Conservation (phyloP, 1,140 invertebrate species). For the Brachionus rubens region DNA sequence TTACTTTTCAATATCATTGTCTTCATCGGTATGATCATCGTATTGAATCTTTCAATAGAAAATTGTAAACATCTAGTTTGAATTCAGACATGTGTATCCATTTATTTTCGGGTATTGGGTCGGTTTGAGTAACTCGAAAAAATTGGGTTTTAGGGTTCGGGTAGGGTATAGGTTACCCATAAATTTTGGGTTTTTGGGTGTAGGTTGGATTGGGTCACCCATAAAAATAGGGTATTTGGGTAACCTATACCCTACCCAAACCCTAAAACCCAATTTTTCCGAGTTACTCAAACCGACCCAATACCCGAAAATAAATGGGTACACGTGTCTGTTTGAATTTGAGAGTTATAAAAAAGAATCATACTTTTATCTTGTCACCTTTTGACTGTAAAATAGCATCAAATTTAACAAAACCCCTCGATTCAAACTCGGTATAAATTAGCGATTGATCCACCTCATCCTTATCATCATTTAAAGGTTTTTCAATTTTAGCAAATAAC, state of each 20-base stretch:
- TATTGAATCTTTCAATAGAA: conserved; percentile 25
- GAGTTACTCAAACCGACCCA: too few relatives aligned
- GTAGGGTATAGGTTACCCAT: too few relatives aligned
- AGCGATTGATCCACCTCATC: neutral
- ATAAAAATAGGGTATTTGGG: too few relatives aligned
- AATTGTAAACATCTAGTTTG: neutral
- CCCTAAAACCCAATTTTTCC: too few relatives aligned
- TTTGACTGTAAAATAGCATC: conserved; percentile 37
- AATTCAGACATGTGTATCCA: too few relatives aligned
- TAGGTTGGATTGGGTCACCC: too few relatives aligned
- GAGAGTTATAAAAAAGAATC: neutral
- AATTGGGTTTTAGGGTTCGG: too few relatives aligned
- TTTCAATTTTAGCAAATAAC: neutral
- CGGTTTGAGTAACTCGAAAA: neutral
- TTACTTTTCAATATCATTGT: conserved; percentile 42
- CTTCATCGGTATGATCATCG: conserved; percentile 6
- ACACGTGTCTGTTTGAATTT: neutral
- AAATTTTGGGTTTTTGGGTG: too few relatives aligned
- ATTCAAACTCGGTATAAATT: neutral
- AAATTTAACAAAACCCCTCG: conserved; percentile 33
- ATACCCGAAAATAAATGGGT: neutral
- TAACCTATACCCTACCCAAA: too few relatives aligned
- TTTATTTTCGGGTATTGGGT: neutral
- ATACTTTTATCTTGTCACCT: conserved; percentile 32
- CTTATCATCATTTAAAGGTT: neutral